These are phyloP conservation scores for Sarcophilus harrisii DNA, from an alignment of 2,797 vertebrate species.

Conservation along the genomic window DNA sequence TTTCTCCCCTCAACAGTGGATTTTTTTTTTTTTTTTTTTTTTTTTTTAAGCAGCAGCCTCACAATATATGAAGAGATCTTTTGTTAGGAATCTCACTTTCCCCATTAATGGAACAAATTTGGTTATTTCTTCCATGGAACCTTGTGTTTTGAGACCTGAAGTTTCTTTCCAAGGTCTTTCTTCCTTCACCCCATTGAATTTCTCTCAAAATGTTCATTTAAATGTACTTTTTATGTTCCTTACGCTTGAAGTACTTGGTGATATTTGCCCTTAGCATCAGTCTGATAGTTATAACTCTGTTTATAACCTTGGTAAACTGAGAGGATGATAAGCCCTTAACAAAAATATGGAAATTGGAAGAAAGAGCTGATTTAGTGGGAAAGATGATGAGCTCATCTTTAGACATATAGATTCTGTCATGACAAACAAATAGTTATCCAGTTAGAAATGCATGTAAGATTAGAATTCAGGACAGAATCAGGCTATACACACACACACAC, in stretches of 20 bases:
- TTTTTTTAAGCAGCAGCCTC: background rate
- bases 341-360: background rate
- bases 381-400: background rate
- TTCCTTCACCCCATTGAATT: background rate
- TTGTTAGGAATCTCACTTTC: background rate
- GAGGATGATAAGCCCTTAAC: background rate
- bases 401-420: background rate
- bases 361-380: background rate
- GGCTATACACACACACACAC: no score
- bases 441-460: background rate
- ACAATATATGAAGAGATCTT: background rate
- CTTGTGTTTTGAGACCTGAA: background rate
- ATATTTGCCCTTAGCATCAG: background rate
- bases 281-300: background rate
- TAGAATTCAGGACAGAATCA: background rate
- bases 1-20: background rate
- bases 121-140: background rate
- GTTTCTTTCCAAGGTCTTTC: background rate
- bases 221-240: background rate
- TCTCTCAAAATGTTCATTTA: background rate
- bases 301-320: background rate
- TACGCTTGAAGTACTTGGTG: background rate
- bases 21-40: background rate
- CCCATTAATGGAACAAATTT: background rate
- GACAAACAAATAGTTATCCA: background rate